Evolutionary conservation across 2,888 invertebrate species (phyloP).

Genomic region (Drosophila niveifrons): DNA sequence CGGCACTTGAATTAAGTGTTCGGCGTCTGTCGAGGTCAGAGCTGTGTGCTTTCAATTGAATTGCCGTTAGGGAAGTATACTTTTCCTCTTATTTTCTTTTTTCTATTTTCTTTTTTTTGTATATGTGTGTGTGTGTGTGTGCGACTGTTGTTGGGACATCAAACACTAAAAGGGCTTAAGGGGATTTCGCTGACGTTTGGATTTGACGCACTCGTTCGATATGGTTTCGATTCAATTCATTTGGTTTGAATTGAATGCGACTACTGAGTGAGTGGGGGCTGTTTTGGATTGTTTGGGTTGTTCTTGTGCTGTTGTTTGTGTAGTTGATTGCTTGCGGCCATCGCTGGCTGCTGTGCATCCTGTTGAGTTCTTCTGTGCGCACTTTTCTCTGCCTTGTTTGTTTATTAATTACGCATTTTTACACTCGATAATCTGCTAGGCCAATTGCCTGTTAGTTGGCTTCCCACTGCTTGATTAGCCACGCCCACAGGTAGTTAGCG

Average conservation of each 20-base stretch:
- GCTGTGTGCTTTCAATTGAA: slow-evolving; percentile 10
- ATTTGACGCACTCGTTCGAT: slow-evolving; percentile 47
- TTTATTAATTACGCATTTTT: slow-evolving; percentile 67
- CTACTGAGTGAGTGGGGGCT: slow-evolving; percentile 26
- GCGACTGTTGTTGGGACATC: slow-evolving; percentile 32
- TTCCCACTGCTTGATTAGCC: slow-evolving; percentile 45
- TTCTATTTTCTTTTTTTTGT: slow-evolving; percentile 6
- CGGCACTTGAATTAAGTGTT: slow-evolving; percentile 9
- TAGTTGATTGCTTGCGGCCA: slow-evolving; percentile 59
- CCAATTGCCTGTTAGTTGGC: not conserved
- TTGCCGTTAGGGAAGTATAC: slow-evolving; percentile 29
- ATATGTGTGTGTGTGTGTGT: no score
- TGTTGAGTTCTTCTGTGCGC: slow-evolving; percentile 3
- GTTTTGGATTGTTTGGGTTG: slow-evolving; percentile 18
- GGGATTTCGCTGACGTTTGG: slow-evolving; percentile 43
- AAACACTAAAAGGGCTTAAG: slow-evolving; percentile 60
- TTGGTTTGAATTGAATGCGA: slow-evolving; percentile 59
- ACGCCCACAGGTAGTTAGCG: slow-evolving; percentile 42
- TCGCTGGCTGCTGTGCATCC: slow-evolving; percentile 31
- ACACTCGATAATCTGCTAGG: slow-evolving; percentile 15
- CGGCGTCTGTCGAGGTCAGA: slow-evolving; percentile 8
- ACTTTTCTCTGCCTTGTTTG: slow-evolving; percentile 42
- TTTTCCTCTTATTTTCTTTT: slow-evolving; percentile 6
- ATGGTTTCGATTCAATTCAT: slow-evolving; percentile 55
- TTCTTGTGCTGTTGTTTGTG: slow-evolving; percentile 25